phyloP scores from a whole-genome alignment of 2,888 invertebrate species.

The Candidula unifasciata region DNA sequence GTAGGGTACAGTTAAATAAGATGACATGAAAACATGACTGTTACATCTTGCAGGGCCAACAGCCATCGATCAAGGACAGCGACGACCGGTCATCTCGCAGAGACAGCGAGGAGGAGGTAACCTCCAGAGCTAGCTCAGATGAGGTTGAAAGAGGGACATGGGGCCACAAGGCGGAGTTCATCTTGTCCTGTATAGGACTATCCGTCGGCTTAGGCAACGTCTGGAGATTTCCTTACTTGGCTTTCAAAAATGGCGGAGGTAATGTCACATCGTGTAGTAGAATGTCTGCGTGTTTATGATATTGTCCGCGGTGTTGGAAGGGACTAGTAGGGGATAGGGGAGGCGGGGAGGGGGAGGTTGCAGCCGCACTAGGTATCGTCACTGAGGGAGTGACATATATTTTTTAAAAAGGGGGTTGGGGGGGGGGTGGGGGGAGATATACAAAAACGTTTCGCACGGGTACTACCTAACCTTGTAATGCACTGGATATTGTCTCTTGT shows the following conservation, averaged over 20 bases:
- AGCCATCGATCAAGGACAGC: neutral
- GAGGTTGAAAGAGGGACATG: constrained; percentile 33
- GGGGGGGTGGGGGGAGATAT: too few species aligned
- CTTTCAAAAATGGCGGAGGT: constrained; percentile 52
- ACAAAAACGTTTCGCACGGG: too few species aligned
- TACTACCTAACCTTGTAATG: too few species aligned
- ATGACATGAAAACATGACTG: neutral
- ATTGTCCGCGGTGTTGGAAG: neutral
- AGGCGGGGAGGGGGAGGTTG: too few species aligned
- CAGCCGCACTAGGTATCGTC: too few species aligned
- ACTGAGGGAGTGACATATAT: too few species aligned
- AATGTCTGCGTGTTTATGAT: neutral
- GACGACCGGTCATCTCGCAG: neutral
- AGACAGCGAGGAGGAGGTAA: constrained; percentile 10
- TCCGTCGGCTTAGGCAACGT: constrained; percentile 55
- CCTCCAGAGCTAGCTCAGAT: neutral
- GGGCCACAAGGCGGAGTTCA: constrained; percentile 54
- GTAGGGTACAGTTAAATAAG: neutral
- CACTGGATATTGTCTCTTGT: too few species aligned
- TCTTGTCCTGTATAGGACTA: constrained; percentile 53
- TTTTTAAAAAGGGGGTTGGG: too few species aligned
- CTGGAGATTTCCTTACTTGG: constrained; percentile 54
- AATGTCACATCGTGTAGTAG: neutral
- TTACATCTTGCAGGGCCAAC: neutral
- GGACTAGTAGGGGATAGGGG: too few species aligned